Conservation (phyloP, 2,888 invertebrate genomes). For the Lacanobia oleracea region DNA sequence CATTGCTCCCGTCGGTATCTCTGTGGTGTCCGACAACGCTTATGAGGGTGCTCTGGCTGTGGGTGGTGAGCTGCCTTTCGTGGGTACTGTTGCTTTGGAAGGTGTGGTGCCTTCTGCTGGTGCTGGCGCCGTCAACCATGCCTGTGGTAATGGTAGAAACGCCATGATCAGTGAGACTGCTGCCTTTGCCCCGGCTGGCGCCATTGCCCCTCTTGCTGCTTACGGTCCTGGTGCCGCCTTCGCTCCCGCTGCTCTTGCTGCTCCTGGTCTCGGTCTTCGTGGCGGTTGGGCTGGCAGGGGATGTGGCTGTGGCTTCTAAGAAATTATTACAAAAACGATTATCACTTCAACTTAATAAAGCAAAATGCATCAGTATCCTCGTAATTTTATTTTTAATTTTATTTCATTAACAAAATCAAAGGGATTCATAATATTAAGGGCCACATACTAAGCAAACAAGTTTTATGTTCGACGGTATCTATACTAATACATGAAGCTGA, state of each 20-base stretch:
- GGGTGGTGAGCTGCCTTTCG: slow-evolving; percentile 72
- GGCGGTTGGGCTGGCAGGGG: slow-evolving; percentile 10
- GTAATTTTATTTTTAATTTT: no score
- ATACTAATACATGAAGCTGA: no score
- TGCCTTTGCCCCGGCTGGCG: slow-evolving; percentile 7
- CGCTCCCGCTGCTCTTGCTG: slow-evolving; percentile 24
- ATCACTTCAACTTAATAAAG: no score
- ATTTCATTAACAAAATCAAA: no score
- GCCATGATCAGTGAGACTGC: slow-evolving; percentile 60
- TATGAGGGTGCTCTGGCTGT: slow-evolving; percentile 62
- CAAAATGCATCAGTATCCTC: no score
- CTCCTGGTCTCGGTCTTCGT: background rate
- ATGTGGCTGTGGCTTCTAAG: slow-evolving; percentile 19
- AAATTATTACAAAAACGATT: no score
- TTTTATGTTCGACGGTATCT: no score
- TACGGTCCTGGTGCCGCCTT: slow-evolving; percentile 1
- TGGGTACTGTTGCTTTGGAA: slow-evolving; percentile 73
- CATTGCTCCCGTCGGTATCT: slow-evolving; percentile 35
- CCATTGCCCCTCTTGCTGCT: background rate
- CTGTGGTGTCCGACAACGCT: slow-evolving; percentile 4
- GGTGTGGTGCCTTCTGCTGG: slow-evolving; percentile 74
- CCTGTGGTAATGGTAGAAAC: slow-evolving; percentile 71
- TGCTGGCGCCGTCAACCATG: slow-evolving; percentile 71
- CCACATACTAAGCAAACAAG: no score
- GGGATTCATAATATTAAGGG: no score